Evolutionary conservation across 2,113 vertebrate species (phyloP), one percentile per base, ranked within the genome.

Genomic region (Cnemophilus loriae): DNA sequence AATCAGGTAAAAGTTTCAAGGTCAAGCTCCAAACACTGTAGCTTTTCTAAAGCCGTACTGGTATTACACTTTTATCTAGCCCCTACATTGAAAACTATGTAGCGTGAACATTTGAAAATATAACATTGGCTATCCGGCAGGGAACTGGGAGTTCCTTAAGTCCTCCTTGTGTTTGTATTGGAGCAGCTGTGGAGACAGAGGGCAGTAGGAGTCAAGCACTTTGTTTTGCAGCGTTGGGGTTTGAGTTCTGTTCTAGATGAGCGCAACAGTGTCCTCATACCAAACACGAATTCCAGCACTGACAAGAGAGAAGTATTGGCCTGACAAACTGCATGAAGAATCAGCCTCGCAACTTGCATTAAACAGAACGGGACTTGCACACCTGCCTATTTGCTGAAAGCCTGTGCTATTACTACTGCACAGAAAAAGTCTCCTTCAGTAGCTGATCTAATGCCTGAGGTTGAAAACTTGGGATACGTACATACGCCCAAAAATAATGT

Each of bases 11-110:
- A 93, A 93, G 71, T 80, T 94, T 96, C 79, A 90, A 91, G 78
- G 67, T 95, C 87, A 94, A 94, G 85, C 93, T 94, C 88, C 92
- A 96, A 96, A 97, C 90, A 93, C 90, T 75, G 90, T 23, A 90
- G 92, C 85, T 97, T 88, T 95, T 85, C 88, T 96, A 92, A 94
- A 95, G 90, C 79, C 35, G 1, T 92, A 93, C 85, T 86, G 64
- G 28, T 63, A 74, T 94, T 88, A 95, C 82, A 67, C 33, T 92
- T 97, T 52, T 47, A 84, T 93, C 75, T 86, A 95, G 85, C 64
- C 44, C 93, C 92, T 95, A 96, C 23, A 41, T 16, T 67, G 93
- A 88, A 95, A 96, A 95, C 79, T 90, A 88, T 18, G 37, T 52
- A 94, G 90, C 95, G 10, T 60, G 52, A 84, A 91, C 88, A 77